Evolutionary conservation across 2,113 vertebrate species (phyloP), one percentile per base, ranked within the genome.

Genomic region (Elaphurus davidianus): DNA sequence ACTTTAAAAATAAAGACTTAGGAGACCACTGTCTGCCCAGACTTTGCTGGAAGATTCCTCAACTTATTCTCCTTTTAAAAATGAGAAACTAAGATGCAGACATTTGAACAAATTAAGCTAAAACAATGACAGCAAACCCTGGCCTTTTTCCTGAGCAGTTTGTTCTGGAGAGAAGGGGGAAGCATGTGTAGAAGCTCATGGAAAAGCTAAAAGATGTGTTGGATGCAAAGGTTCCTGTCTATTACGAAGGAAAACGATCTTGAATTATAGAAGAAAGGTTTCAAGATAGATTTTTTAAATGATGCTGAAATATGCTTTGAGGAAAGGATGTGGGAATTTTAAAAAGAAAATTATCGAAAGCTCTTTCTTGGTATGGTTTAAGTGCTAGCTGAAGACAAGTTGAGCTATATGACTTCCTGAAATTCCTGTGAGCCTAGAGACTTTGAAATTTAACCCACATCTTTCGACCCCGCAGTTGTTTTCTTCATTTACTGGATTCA

Each of bases 281-380:
- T 94, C 55, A 94, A 91, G 86, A 97, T 74, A 74, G 33, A 89
- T 79, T 94, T 87, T 85, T 13, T 19, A 47, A 96, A 94, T 78
- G 60, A 96, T 90, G 25, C 57, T 97, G 36, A 97, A 97, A 67
- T 95, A 87, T 62, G 36, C 82, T 89, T 94, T 91, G 92, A 98
- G 78, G 92, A 92, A 94, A 98, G 59, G 60, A 89, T 94, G 62
- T 97, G 81, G 64, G 67, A 10, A 91, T 92, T 90, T 97, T 89
- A 93, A 97, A 97, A 96, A 90, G 87, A 97, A 97, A 95, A 96
- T 97, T 98, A 88, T 87, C 1, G 76, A 94, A 98, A 97, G 74
- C 54, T 95, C 55, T 95, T 92, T 97, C 76, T 94, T 84, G 57
- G 79, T 97, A 27, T 85, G 82, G 87, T 50, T 90, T 91, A 67